Percentiles rank a stretch among this genome's conserved stretches.
phyloP scores from a whole-genome alignment of 2,113 vertebrate genomes.

The Pelecanoides urinatrix region DNA sequence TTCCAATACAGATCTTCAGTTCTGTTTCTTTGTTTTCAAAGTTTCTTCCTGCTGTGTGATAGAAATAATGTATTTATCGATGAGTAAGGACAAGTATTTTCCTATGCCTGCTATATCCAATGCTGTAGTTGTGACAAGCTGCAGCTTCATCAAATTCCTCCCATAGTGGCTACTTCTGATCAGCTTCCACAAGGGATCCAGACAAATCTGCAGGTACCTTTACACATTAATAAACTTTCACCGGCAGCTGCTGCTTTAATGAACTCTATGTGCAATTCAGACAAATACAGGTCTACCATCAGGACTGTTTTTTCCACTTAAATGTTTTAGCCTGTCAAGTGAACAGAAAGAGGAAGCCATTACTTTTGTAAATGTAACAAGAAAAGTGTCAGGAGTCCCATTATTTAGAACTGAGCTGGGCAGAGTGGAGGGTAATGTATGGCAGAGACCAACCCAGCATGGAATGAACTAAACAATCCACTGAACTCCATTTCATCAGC shows the following conservation, averaged over 20 bases:
- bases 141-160: not conserved
- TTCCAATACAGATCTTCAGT: not conserved
- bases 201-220: not conserved
- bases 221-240: not conserved
- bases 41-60: not conserved
- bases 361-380: constrained; percentile 13
- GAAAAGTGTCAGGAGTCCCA: not conserved
- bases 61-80: not conserved
- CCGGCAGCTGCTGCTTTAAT: not conserved
- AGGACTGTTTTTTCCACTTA: not conserved
- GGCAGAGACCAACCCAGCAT: not conserved
- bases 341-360: constrained; percentile 4
- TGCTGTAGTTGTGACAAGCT: not conserved
- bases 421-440: not conserved
- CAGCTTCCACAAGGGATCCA: not conserved
- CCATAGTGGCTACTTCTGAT: not conserved
- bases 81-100: not conserved
- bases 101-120: not conserved
- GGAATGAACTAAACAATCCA: not conserved
- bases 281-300: not conserved
- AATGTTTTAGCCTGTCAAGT: not conserved
- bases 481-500: constrained; percentile 27
- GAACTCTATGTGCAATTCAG: not conserved
- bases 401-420: constrained; percentile 1
- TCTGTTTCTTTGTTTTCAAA: not conserved